phyloP scores from a whole-genome alignment of 2,113 vertebrate species.

The Anser brachyrhynchus region DNA sequence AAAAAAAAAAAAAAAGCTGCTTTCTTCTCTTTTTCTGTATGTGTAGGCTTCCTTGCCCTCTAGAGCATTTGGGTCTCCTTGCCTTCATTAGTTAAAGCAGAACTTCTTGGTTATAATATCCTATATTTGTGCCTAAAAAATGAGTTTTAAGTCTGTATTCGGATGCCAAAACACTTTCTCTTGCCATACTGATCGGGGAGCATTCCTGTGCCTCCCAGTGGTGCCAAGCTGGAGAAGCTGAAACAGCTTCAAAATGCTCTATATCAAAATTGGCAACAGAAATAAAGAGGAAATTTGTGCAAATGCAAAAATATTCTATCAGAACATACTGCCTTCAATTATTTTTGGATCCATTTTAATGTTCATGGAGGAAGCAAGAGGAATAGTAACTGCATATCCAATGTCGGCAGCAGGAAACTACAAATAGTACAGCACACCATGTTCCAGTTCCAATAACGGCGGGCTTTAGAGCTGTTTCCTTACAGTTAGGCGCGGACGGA shows the following conservation, averaged over 20 bases:
- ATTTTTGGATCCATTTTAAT: slow-evolving; percentile 75
- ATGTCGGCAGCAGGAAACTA: slow-evolving; percentile 65
- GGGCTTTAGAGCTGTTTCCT: slow-evolving; percentile 54
- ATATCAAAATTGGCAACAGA: slow-evolving; percentile 49
- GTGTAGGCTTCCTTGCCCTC: background rate
- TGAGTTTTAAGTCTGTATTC: background rate
- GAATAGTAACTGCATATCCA: slow-evolving; percentile 64
- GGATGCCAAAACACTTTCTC: background rate
- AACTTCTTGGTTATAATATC: background rate
- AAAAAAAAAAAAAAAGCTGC: background rate
- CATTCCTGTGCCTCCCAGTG: background rate
- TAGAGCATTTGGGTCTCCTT: background rate
- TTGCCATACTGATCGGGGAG: background rate
- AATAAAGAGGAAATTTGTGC: slow-evolving; percentile 56
- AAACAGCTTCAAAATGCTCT: background rate
- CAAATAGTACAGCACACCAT: slow-evolving; percentile 68
- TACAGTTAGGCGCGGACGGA: background rate
- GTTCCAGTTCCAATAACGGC: slow-evolving; percentile 55
- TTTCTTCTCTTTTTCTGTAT: background rate
- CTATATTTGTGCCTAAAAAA: background rate
- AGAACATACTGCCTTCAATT: slow-evolving; percentile 70
- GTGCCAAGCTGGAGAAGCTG: background rate
- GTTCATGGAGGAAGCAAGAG: slow-evolving; percentile 67
- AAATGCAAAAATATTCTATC: slow-evolving; percentile 53
- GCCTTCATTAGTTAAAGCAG: slow-evolving; percentile 4